A percentile compares a stretch with the other conserved stretches of the same genome.
These are phyloP conservation scores for Cyclina sinensis DNA, from an alignment of 1,140 invertebrate species.

Conservation along the genomic window DNA sequence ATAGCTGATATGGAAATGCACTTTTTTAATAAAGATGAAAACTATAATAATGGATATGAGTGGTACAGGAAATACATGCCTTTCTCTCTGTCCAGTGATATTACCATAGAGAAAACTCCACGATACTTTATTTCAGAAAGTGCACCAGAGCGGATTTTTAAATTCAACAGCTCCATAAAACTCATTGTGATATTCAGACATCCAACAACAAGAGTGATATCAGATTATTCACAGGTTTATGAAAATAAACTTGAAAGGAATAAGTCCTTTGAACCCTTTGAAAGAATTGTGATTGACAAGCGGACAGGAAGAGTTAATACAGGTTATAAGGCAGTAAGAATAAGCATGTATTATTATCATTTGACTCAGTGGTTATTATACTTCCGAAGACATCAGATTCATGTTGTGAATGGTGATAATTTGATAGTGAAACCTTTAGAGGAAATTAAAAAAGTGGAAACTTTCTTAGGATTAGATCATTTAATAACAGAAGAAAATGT, in stretches of 20 bases:
- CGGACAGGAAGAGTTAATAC: constrained; percentile 80
- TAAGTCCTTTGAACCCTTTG: constrained; percentile 80
- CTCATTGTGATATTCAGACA: constrained; percentile 95
- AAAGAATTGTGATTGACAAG: constrained; percentile 81
- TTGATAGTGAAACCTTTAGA: constrained; percentile 81
- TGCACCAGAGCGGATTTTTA: constrained; percentile 93
- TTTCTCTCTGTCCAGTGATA: constrained; percentile 81
- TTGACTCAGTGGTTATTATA: constrained; percentile 82
- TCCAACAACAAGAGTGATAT: constrained; percentile 96
- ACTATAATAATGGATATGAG: constrained; percentile 85
- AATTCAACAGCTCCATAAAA: constrained; percentile 96
- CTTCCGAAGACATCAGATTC: constrained; percentile 83
- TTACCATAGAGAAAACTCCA: constrained; percentile 88
- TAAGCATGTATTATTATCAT: constrained; percentile 85
- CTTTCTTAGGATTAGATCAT: constrained; percentile 82
- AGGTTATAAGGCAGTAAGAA: constrained; percentile 81
- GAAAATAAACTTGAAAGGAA: constrained; percentile 82
- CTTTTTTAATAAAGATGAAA: constrained; percentile 86
- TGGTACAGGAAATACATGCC: constrained; percentile 86
- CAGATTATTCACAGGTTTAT: constrained; percentile 94
- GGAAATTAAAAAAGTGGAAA: constrained; percentile 83
- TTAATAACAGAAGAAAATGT: constrained; percentile 79
- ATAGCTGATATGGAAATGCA: constrained; percentile 83
- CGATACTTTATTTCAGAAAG: constrained; percentile 89
- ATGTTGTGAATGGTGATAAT: constrained; percentile 85